phyloP scores from a whole-genome alignment of 2,113 vertebrate genomes.

The Calyptomena viridis region DNA sequence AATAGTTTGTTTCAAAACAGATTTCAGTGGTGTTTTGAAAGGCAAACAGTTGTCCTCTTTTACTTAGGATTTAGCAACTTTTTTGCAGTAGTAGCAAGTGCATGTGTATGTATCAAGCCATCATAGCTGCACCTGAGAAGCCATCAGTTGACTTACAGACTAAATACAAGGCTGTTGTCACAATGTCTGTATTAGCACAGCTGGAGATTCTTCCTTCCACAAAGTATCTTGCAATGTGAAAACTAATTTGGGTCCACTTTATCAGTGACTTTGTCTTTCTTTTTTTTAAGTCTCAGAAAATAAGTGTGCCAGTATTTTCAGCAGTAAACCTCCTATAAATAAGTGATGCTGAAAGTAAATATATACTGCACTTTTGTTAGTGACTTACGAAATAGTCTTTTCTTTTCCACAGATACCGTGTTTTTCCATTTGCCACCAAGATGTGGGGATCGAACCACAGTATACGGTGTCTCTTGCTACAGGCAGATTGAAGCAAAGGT shows the following conservation, averaged over 20 bases:
- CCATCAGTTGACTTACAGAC: background rate
- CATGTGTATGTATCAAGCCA: background rate
- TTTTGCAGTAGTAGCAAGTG: background rate
- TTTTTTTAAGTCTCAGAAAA: background rate
- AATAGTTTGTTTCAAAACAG: background rate
- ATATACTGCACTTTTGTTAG: background rate
- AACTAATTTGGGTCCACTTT: background rate
- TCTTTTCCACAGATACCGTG: constrained; percentile 83
- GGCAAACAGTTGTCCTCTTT: background rate
- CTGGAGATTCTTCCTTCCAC: background rate
- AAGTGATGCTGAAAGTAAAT: background rate
- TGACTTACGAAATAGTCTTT: background rate
- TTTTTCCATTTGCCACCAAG: constrained; percentile 95
- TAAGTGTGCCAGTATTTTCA: background rate
- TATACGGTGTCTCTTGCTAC: constrained; percentile 96
- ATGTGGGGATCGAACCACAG: constrained; percentile 81
- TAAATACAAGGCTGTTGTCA: too few species aligned
- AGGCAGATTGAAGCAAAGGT: constrained; percentile 99
- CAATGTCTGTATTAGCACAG: too few species aligned
- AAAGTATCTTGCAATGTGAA: background rate
- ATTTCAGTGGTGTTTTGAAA: background rate
- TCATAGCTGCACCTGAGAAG: background rate
- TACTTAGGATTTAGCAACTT: background rate
- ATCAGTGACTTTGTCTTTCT: background rate
- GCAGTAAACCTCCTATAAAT: background rate